phyloP scores from a whole-genome alignment of 2,797 vertebrate genomes.

The Helostoma temminkii region DNA sequence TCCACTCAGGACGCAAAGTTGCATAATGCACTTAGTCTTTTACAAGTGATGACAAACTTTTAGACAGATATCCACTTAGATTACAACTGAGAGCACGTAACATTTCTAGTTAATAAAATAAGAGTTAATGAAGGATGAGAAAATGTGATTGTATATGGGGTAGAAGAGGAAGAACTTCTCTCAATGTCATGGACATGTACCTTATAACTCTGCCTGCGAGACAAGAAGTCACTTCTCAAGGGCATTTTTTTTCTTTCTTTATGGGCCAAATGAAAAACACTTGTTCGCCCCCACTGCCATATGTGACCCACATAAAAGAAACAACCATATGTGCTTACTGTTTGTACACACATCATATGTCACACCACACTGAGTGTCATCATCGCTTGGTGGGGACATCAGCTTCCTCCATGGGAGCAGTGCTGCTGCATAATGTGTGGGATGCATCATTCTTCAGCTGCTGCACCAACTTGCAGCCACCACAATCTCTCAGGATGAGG shows the following conservation, averaged over 20 bases:
- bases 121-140: conserved; percentile 10
- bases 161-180: conserved; percentile 22
- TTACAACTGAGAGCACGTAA: too few species aligned
- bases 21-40: too few species aligned
- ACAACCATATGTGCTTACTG: conserved; percentile 57
- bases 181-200: conserved; percentile 55
- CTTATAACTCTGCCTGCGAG: conserved; percentile 61
- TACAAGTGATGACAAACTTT: too few species aligned
- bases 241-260: conserved; percentile 62
- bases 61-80: too few species aligned
- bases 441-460: conserved; percentile 70
- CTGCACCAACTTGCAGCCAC: conserved; percentile 52
- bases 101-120: neutral
- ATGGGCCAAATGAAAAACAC: conserved; percentile 67
- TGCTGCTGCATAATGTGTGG: conserved; percentile 65
- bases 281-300: conserved; percentile 38
- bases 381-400: conserved; percentile 61
- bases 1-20: too few species aligned
- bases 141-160: conserved; percentile 7
- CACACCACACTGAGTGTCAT: conserved; percentile 66
- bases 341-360: conserved; percentile 77
- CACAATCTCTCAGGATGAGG: conserved; percentile 65
- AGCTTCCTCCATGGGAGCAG: conserved; percentile 62
- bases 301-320: conserved; percentile 71
- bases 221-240: conserved; percentile 69